Evolutionary conservation across 2,113 vertebrate genomes (phyloP), one percentile per base, ranked within the genome.

Genomic region (Leucosticte australis): DNA sequence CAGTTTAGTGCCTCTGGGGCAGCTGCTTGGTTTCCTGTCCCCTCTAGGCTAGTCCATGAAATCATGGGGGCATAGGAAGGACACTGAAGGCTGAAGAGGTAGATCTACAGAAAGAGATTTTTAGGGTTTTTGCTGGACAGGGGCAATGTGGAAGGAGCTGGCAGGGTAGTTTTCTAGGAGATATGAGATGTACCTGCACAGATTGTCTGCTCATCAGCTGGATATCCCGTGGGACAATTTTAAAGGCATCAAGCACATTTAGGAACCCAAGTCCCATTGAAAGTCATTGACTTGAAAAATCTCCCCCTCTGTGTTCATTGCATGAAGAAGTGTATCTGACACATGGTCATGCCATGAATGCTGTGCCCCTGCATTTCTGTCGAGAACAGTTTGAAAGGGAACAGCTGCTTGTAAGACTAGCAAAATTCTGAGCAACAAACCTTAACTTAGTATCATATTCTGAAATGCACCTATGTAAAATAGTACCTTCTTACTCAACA

Each of bases 231-330:
- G 83, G 87, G 85, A 92, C 52, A 49, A 68, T 84, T 74, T 95
- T 55, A 93, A 83, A 93, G 76, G 39, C 68, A 37, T 22, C 77
- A 42, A 88, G 84, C 60, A 65, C 17, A n/a, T 90, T 90, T 89
- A 92, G 86, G 57, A 82, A 49, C 69, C 41, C 37, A 84, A 75
- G 57, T 87, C 69, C 77, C 77, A 39, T 33, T 93, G 80, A 84
- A 95, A 92, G 73, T 78, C n/a, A 92, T 14, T 94, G 82, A 80
- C 68, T 94, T 89, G 82, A 85, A 94, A 95, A 88, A 74, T 93
- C 52, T 93, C n/a, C 13, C 73, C 39, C 60, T 41, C 26, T 88
- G 68, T 83, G 88, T 89, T 92, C 73, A 73, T 57, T 71, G 71
- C 77, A 78, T 82, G 83, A 78, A 86, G 35, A 94, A 75, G 31